Evolutionary conservation across 2,888 invertebrate genomes (phyloP).

Genomic region (Mesoligia furuncula): DNA sequence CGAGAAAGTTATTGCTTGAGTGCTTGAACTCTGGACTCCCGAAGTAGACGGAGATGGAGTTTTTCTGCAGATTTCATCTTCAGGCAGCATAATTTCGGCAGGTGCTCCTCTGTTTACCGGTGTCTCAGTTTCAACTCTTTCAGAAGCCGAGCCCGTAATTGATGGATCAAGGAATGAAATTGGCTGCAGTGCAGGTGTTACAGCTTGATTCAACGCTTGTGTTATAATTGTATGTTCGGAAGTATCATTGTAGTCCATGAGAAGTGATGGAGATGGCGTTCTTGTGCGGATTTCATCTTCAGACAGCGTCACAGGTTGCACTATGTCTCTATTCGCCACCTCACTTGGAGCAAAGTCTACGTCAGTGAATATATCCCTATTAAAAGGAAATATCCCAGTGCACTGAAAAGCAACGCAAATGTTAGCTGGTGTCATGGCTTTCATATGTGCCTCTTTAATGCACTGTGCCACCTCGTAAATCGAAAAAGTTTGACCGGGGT

Average conservation of each 20-base stretch:
- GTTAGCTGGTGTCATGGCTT: too few species aligned
- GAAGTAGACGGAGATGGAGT: slow-evolving; percentile 4
- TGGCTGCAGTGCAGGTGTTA: neutral
- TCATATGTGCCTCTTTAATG: too few species aligned
- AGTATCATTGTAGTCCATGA: neutral
- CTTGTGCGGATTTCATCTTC: slow-evolving; percentile 1
- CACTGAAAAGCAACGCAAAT: too few species aligned
- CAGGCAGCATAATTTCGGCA: neutral
- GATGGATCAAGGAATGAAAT: neutral
- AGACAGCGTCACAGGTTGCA: neutral
- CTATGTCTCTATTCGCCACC: slow-evolving; percentile 1
- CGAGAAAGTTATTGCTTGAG: neutral
- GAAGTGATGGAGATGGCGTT: slow-evolving; percentile 1
- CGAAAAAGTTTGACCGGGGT: too few species aligned
- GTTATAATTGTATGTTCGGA: neutral
- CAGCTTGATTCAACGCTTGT: neutral
- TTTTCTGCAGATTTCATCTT: neutral
- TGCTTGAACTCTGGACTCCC: neutral
- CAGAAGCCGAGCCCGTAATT: neutral
- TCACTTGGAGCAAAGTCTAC: neutral
- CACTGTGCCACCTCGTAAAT: too few species aligned
- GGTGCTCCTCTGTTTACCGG: neutral
- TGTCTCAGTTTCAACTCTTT: slow-evolving; percentile 4
- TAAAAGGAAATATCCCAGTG: too few species aligned
- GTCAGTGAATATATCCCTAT: too few species aligned